Evolutionary conservation across 2,888 invertebrate genomes (phyloP), one percentile per base, ranked within the genome.

Genomic region (Drosophila merina): DNA sequence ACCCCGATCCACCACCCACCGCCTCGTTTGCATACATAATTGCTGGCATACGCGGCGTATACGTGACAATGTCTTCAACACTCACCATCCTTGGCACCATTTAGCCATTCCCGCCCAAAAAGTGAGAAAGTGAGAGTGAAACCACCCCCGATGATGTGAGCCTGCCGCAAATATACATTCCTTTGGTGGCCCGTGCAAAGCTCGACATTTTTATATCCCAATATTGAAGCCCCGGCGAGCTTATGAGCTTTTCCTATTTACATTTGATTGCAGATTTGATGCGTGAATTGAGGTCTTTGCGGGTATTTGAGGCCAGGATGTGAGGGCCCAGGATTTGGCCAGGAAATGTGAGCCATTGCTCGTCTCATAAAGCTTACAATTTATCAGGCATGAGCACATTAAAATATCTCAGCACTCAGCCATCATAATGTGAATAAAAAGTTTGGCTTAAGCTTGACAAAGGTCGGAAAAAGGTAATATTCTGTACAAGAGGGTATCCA

Each of bases 31-130:
- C 44, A 45, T 51, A 76, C 74, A 79, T 84, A 80, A 84, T 86
- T 83, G 81, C 70, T 69, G 81, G 78, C 78, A 74, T 78, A 80
- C 77, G 83, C 77, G 77, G 63, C 84, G 86, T 78, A 82, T 82
- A 86, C 81, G 81, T 86, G 85, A 82, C 76, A 74, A 64, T 63
- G 71, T 67, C 69, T 57, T 63, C 49, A 69, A 42, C 69, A 60
- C 50, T 51, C 72, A 70, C 55, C 78, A 86, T 81, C 86, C 86
- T 86, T 86, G 81, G 76, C 86, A 79, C 70, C 77, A 49, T 64
- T 70, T 42, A 5, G 28, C 10, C 20, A 20, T 20, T 20, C 20
- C 20, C 20, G 14, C 45, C 30, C 6, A 10, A 33, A 10, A 38
- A 30, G 38, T 20, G 30, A 14, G 25, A 10, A 38, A 30, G 38